These are phyloP conservation scores for Mythimna lalbum DNA, from an alignment of 2,888 invertebrate genomes.

Conservation along the genomic window DNA sequence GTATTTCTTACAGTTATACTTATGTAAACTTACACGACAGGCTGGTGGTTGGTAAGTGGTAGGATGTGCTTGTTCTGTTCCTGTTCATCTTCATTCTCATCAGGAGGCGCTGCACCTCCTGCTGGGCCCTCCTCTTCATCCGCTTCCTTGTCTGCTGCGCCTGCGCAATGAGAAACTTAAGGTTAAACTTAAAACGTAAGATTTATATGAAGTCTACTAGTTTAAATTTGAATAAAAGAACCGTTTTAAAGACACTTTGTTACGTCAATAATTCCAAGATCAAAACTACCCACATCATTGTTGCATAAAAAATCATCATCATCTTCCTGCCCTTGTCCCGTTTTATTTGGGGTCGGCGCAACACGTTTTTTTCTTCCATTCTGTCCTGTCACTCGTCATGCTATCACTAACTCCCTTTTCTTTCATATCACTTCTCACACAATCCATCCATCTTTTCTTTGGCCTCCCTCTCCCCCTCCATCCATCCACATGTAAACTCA, in stretches of 20 bases:
- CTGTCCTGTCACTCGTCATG: too few relatives aligned
- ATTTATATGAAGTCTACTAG: too few relatives aligned
- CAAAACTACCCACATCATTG: background rate
- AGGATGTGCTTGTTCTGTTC: constrained; percentile 83
- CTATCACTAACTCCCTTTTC: too few relatives aligned
- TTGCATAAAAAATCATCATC: background rate
- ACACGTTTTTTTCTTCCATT: too few relatives aligned
- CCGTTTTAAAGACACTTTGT: background rate
- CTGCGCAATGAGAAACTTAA: constrained; percentile 64
- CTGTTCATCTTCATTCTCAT: constrained; percentile 79
- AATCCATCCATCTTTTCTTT: too few relatives aligned
- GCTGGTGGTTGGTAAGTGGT: constrained; percentile 81
- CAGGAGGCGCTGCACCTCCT: constrained; percentile 75
- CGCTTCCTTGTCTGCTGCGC: constrained; percentile 85
- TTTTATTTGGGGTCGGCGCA: too few relatives aligned
- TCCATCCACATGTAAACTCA: too few relatives aligned
- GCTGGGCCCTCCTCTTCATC: constrained; percentile 87
- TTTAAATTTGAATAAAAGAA: too few relatives aligned
- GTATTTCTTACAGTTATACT: background rate
- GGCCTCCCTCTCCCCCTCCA: too few relatives aligned
- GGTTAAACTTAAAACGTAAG: too few relatives aligned
- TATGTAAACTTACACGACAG: constrained; percentile 73
- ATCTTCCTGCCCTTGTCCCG: too few relatives aligned
- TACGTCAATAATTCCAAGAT: background rate
- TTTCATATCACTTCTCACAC: too few relatives aligned